A percentile compares a stretch with the other conserved stretches of the same genome.
Evolutionary conservation across 2,113 vertebrate genomes (phyloP).

Genomic region (Chloroceryle aenea): DNA sequence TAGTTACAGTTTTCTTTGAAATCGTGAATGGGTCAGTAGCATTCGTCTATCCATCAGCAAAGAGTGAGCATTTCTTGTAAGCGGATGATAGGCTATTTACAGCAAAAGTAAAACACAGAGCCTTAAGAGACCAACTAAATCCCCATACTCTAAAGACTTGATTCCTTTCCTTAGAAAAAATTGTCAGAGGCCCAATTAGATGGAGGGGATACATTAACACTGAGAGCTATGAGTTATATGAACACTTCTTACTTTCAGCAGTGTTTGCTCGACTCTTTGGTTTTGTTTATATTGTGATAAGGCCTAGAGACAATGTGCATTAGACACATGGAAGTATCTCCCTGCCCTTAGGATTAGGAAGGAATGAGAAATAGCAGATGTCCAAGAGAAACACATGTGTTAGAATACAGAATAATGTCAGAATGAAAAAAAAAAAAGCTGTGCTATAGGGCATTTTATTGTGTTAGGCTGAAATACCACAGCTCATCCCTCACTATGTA

Average conservation of each 20-base stretch:
- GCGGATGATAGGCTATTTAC: background rate
- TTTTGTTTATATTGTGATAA: constrained; percentile 41
- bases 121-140: background rate
- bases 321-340: background rate
- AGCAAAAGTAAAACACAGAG: background rate
- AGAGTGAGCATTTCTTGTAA: background rate
- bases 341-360: background rate
- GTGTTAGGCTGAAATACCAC: background rate
- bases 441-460: background rate
- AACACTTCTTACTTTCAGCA: background rate
- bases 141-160: fast-evolving
- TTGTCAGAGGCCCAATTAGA: background rate
- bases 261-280: background rate
- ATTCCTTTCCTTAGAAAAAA: background rate
- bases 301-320: background rate
- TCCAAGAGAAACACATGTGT: background rate
- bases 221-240: background rate
- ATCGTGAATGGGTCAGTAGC: background rate
- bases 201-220: background rate
- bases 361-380: constrained; percentile 16
- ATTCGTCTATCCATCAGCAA: background rate
- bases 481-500: background rate
- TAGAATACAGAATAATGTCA: background rate
- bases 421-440: background rate
- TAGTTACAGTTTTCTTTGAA: background rate